Conservation (phyloP, 2,113 vertebrate genomes). For the Sigmodon hispidus region DNA sequence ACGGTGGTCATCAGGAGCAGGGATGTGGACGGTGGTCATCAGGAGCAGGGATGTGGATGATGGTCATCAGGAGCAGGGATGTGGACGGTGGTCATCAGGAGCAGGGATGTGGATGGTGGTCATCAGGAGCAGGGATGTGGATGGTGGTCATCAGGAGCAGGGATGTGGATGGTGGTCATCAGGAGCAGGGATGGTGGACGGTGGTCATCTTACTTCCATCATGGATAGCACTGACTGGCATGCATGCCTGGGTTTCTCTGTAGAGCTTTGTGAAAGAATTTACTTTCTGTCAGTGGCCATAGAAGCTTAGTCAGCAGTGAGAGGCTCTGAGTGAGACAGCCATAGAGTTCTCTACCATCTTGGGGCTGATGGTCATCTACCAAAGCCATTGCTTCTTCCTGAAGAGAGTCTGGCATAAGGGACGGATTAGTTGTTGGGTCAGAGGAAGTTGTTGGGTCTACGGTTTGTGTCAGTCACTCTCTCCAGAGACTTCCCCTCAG, state of each 20-base stretch:
- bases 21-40: too few species aligned
- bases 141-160: too few species aligned
- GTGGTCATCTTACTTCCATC: background rate
- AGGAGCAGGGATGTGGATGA: too few species aligned
- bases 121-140: too few species aligned
- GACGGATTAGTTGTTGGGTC: background rate
- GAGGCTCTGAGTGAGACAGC: background rate
- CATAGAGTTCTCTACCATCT: background rate
- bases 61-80: too few species aligned
- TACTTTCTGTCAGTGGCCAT: background rate
- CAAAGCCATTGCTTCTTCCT: background rate
- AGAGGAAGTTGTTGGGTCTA: background rate
- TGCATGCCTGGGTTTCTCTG: too few species aligned
- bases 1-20: too few species aligned
- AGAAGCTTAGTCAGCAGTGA: background rate
- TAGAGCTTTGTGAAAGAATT: background rate
- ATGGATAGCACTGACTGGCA: background rate
- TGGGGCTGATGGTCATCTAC: background rate
- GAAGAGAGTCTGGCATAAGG: background rate
- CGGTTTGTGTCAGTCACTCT: background rate
- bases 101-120: too few species aligned
- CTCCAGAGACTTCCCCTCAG: background rate
- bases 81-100: too few species aligned
- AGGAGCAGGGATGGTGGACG: fast-evolving
- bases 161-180: too few species aligned